phyloP scores from a whole-genome alignment of 2,113 vertebrate species.

The Ammodytes dubius region DNA sequence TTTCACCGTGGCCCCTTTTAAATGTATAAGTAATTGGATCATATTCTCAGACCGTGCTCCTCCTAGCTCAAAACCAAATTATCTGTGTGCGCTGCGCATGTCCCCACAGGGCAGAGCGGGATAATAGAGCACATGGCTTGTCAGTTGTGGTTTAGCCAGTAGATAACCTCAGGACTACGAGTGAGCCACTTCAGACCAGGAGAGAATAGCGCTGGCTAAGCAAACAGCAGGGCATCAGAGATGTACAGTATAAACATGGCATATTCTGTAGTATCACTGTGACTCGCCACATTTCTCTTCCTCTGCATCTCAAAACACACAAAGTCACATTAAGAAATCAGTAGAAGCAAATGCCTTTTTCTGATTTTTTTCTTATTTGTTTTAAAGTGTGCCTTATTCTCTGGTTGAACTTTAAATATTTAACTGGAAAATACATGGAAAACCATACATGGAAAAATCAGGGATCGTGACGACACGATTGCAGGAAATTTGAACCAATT shows the following conservation, averaged over 20 bases:
- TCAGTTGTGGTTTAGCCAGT: slow-evolving; percentile 49
- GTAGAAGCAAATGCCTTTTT: not conserved
- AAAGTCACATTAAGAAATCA: not conserved
- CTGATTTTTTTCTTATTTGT: not conserved
- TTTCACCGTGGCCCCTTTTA: slow-evolving; percentile 63
- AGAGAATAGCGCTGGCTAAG: slow-evolving; percentile 8
- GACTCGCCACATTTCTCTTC: not conserved
- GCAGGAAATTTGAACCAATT: too few species aligned
- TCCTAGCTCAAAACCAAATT: slow-evolving; percentile 73
- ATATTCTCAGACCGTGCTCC: slow-evolving; percentile 66
- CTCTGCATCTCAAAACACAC: slow-evolving; percentile 18
- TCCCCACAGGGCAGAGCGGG: slow-evolving; percentile 57
- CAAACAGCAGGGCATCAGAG: slow-evolving; percentile 35
- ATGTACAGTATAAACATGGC: slow-evolving; percentile 3
- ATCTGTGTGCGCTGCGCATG: slow-evolving; percentile 62
- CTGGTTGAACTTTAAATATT: not conserved
- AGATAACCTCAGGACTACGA: slow-evolving; percentile 52
- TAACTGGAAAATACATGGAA: too few species aligned
- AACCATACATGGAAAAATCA: too few species aligned
- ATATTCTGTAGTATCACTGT: not conserved
- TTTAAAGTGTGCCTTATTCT: not conserved
- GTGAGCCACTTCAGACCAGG: slow-evolving; percentile 41
- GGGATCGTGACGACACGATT: too few species aligned
- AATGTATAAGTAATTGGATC: slow-evolving; percentile 79
- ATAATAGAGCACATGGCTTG: slow-evolving; percentile 51